Base-by-base conservation (phyloP, 1,140 invertebrate genomes). In the Odontomachus brunneus region DNA sequence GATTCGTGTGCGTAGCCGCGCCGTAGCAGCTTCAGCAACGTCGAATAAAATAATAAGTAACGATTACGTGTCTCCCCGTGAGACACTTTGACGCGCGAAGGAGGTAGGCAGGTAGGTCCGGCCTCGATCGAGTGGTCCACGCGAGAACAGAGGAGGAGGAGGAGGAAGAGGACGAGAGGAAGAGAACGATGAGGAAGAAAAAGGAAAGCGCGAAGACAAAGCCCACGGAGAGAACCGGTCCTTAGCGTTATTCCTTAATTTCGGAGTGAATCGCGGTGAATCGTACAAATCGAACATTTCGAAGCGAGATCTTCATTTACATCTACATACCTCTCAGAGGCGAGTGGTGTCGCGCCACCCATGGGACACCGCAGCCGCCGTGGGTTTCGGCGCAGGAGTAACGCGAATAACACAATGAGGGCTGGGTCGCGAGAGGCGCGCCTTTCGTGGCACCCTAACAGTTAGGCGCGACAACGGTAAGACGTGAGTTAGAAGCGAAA, bases 401-500 rank as follows among this genome's bases (percentile, higher is more conserved):
- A 11, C 69, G 55, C 51, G 82, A 86, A 88, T 87, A 74, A 72
- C 29, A 33, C 78, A 82, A 84, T 84, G 82, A 88, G 55, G 44
- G 49, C 26, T 29, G 65, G 55, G 72, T 15, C 22, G 14, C 85
- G 82, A 71, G 65, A 75, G 60, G 80, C 76, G n/a, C 63, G n/a
- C n/a, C 72, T 22, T 60, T 63, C 26, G 65, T 84, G 83, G 73
- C 38, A n/a, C 29, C 29, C 83, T 84, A 89, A 87, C 83, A 85
- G 88, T 89, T 85, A 83, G 65, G 82, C 62, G 80, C 55, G 60
- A 26, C 57, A 55, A 51, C 71, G 55, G 74, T 15, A 73, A 49
- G 69, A 75, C 65, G 60, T 74, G 66, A 62, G 57, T 57, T 73
- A 84, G 84, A 82, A 87, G 65, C 74, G 81, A 87, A 87, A 84